These are phyloP conservation scores for Brachyptera putata DNA, from an alignment of 2,888 invertebrate genomes.

Conservation along the genomic window DNA sequence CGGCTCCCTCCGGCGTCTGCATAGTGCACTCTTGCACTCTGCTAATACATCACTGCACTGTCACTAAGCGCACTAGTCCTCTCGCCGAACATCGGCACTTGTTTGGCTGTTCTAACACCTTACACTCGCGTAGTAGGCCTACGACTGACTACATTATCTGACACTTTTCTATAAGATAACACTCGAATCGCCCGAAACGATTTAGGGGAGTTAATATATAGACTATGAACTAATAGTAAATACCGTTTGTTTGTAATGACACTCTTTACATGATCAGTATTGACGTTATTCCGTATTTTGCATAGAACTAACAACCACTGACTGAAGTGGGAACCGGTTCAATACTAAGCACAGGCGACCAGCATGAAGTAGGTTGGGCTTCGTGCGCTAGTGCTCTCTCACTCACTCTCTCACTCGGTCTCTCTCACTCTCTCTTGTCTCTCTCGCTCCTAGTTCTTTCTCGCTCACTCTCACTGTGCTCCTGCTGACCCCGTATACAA, in stretches of 20 bases:
- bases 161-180: too few species aligned
- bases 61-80: not conserved
- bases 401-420: conserved; percentile 25
- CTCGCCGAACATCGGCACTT: not conserved
- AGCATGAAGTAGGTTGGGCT: not conserved
- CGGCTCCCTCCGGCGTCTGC: conserved; percentile 17
- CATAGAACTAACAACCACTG: too few species aligned
- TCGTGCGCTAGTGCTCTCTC: not conserved
- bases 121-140: too few species aligned
- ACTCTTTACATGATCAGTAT: not conserved
- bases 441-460: conserved; percentile 33
- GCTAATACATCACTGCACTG: not conserved
- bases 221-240: too few species aligned
- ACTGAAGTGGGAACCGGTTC: conserved; percentile 27
- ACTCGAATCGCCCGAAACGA: too few species aligned
- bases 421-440: conserved; percentile 33
- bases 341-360: conserved; percentile 25
- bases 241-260: not conserved
- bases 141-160: too few species aligned
- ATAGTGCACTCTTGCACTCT: not conserved
- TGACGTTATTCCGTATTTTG: too few species aligned
- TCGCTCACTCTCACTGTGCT: conserved; percentile 31
- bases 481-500: conserved; percentile 25
- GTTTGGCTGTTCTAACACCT: too few species aligned
- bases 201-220: too few species aligned